Conservation (phyloP, 2,797 vertebrate species). For the Pseudocheirus occidentalis region DNA sequence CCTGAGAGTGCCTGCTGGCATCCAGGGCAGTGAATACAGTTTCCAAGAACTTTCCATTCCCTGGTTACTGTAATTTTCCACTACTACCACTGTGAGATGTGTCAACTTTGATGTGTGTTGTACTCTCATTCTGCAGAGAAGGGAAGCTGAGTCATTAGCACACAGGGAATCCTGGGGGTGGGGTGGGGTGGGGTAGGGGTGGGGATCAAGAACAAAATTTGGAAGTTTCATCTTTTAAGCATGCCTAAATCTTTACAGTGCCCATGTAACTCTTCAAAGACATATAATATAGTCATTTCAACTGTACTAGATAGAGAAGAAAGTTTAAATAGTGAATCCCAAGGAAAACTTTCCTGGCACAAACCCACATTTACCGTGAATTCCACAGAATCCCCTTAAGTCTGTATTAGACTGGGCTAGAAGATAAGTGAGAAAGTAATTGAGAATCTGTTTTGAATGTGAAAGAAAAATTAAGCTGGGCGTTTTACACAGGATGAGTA, state of each 20-base stretch:
- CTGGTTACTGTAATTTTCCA: not conserved
- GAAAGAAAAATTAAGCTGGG: not conserved
- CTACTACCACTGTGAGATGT: not conserved
- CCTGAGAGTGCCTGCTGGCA: not conserved
- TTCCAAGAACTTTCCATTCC: slow-evolving; percentile 2
- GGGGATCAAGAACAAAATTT: not conserved
- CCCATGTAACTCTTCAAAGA: not conserved
- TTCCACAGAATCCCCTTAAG: not conserved
- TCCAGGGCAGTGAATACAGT: not conserved
- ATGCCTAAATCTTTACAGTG: not conserved
- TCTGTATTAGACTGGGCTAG: not conserved
- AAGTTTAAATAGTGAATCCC: not conserved
- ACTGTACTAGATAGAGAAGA: not conserved
- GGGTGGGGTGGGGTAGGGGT: not conserved
- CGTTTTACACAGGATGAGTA: not conserved
- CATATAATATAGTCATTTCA: not conserved
- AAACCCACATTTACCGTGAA: not conserved
- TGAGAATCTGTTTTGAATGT: not conserved
- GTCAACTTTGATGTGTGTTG: not conserved
- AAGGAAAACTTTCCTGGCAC: not conserved
- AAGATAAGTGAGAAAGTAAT: not conserved
- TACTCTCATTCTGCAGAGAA: not conserved
- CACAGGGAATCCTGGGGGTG: not conserved
- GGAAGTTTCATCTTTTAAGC: not conserved
- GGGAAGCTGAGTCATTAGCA: not conserved